Evolutionary conservation across 2,797 vertebrate species (phyloP), one percentile per base, ranked within the genome.

Genomic region (Kryptopterus vitreolus): DNA sequence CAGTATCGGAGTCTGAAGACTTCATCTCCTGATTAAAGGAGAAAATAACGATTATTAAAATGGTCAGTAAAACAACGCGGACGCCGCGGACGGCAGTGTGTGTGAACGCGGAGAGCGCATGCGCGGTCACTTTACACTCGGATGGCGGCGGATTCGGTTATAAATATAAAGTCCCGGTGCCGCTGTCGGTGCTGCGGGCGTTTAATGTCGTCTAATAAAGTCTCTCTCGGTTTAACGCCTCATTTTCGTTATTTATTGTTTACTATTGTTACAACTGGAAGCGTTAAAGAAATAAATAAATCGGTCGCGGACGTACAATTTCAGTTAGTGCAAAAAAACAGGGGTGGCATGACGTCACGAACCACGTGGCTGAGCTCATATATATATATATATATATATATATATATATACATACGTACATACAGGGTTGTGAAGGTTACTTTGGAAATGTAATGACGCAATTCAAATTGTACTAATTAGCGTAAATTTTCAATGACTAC

Each of bases 51-150:
- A 89, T 90, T 89, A 92, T 43, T 90, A 70, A 94, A 93, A 98
- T 98, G 97, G 97, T 98, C 91, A 88, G 97, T 98, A 94, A 91
- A n/a, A 91, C n/a, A 72, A 57, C 80, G 77, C 84, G 93, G 91
- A 91, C 31, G 72, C 53, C 75, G 75, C 80, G 38, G 38, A 10
- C 7, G 6, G 7, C 38, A 43, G 38, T 43, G 38, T 43, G 38
- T 43, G 38, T 43, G 38, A 43, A 43, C 10, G 38, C 7, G 38
- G 38, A 77, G 80, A 6, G n/a, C 38, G 3, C 65, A 73, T 79
- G 35, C 10, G 22, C 6, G 35, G 26, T 46, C 26, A 26, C 38
- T 46, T 46, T 58, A 24, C 22, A 59, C 8, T 20, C 55, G 33
- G 72, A 74, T 74, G 72, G 43, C 18, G n/a, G 11, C 55, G 72